These are phyloP conservation scores for Odocoileus hemionus DNA, from an alignment of 2,113 vertebrate genomes.

Conservation along the genomic window DNA sequence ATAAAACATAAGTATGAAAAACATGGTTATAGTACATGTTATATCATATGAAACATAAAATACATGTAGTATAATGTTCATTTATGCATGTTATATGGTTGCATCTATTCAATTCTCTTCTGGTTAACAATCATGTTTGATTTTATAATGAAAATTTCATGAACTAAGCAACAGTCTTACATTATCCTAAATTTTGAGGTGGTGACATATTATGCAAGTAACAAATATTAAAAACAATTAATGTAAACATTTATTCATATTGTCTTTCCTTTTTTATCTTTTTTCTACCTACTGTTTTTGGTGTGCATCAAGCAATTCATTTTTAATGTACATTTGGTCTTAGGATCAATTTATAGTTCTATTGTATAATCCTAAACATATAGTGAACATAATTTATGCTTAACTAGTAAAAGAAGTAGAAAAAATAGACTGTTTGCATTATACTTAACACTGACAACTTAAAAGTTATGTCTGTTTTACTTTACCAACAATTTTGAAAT, in stretches of 20 bases:
- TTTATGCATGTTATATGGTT: not conserved
- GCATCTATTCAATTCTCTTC: not conserved
- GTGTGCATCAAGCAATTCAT: not conserved
- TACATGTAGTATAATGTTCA: not conserved
- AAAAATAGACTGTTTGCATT: not conserved
- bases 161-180: not conserved
- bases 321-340: not conserved
- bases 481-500: not conserved
- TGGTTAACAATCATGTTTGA: not conserved
- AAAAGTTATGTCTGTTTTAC: not conserved
- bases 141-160: not conserved
- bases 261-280: not conserved
- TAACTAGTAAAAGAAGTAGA: not conserved
- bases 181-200: not conserved
- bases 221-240: not conserved
- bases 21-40: not conserved
- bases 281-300: not conserved
- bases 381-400: not conserved
- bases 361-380: not conserved
- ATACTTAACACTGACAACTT: not conserved
- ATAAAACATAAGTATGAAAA: not conserved
- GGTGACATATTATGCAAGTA: not conserved
- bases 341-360: not conserved
- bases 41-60: not conserved
- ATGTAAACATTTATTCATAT: not conserved